Percentiles rank a stretch among this genome's conserved stretches.
Conservation (phyloP, 1,140 invertebrate genomes). For the Aphidius gifuensis region DNA sequence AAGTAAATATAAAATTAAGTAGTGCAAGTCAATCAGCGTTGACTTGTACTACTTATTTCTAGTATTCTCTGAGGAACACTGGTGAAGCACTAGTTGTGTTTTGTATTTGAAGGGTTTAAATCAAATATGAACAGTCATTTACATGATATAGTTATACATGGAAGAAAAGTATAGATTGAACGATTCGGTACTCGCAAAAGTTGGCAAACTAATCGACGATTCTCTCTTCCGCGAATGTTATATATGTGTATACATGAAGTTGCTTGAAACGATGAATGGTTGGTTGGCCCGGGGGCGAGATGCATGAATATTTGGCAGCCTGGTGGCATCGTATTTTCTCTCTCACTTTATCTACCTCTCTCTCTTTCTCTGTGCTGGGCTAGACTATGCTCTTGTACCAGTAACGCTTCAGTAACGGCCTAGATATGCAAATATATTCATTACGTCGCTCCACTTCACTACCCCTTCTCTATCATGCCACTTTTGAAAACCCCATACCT, state of each 20-base stretch:
- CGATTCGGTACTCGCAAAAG: slow-evolving; percentile 28
- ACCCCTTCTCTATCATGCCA: not conserved
- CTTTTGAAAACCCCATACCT: too few species aligned
- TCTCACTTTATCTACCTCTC: slow-evolving; percentile 27
- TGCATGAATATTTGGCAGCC: slow-evolving; percentile 54
- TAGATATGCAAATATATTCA: slow-evolving; percentile 56
- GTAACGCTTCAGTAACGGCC: slow-evolving; percentile 52
- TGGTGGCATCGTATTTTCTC: slow-evolving; percentile 28
- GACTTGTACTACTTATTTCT: too few species aligned
- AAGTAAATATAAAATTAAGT: too few species aligned
- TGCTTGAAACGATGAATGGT: slow-evolving; percentile 13
- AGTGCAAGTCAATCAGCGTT: too few species aligned
- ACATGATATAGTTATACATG: too few species aligned
- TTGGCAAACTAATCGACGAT: slow-evolving; percentile 47
- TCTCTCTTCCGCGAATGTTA: slow-evolving; percentile 34
- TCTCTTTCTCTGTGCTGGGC: slow-evolving; percentile 29
- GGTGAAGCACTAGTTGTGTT: too few species aligned
- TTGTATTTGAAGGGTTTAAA: too few species aligned
- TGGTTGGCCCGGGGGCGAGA: slow-evolving; percentile 45
- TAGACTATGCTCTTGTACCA: slow-evolving; percentile 39
- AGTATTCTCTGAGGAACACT: too few species aligned
- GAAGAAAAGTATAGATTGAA: not conserved
- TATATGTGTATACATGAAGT: not conserved
- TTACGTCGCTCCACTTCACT: slow-evolving; percentile 40
- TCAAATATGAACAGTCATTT: too few species aligned